Base-by-base conservation (phyloP, 2,797 vertebrate genomes). In the Anguilla marmorata region DNA sequence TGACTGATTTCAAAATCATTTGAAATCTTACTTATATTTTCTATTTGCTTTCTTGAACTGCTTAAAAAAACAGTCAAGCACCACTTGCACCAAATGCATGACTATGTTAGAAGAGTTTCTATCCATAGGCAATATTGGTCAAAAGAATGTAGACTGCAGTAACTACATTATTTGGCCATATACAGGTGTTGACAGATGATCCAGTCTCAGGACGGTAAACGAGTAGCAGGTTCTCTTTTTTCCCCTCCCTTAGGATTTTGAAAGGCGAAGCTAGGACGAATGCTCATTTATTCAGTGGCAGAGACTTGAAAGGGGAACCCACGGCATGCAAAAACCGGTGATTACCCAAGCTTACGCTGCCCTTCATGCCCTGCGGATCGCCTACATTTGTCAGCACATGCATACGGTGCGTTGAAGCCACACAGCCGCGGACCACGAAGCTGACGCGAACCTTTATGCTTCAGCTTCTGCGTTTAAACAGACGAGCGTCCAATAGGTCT, bases 281-380 rank as follows among this genome's bases (percentile, higher is more conserved):
- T 3, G 3, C 50, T 56, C 12, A 37, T 72, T 27, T 24, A 82
- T 54, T 79, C 52, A 60, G 86, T 33, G 37, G 82, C 74, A 8
- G 37, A 87, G 45, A 8, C 50, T 86, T 72, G 63, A 72, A 27
- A 66, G 60, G 24, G 60, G 86, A 33, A 87, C 30, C 50, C 41
- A 12, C 5, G 19, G 86, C 72, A 87, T 80, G 86, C 45, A 24
- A 80, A 80, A 80, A 60, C n/a, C 2, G 52, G 52, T 56, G 86
- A 87, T 80, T 41, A 82, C 54, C 6, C 33, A 50, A 24, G 21
- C 63, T n/a, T 45, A 86, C n/a, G 7, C 60, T 84, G 85, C 54
- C 88, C 63, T 84, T 86, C 85, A 58, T 8, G 60, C 85, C 27
- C 50, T 45, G 58, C 12, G 27, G 33, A 72, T 54, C 60, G 41